Evolutionary conservation across 2,797 vertebrate genomes (phyloP), one percentile per base, ranked within the genome.

Genomic region (Taenioides sp.): DNA sequence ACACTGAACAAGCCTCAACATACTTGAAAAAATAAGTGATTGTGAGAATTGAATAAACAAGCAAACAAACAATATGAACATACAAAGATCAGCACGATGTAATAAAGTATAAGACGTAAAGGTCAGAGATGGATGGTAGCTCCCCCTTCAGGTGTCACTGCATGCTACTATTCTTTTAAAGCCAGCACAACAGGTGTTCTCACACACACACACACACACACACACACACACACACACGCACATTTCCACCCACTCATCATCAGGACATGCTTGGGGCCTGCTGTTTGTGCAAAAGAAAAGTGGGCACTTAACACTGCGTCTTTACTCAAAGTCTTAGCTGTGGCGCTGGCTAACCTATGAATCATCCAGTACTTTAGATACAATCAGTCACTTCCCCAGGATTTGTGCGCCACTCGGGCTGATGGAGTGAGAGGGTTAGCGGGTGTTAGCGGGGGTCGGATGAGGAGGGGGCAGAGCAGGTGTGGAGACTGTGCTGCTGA

Each of bases 251-350:
- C 37, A 58, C 34, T 17, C n/a, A 43, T 40, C 67, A 37, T 58
- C 67, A 69, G 55, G 67, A 58, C 20, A 17, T 6, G 43, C n/a
- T 40, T 27, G 25, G 7, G 16, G 28, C 10, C 12, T 62, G 60
- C 25, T 52, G 64, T 27, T 18, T 37, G n/a, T 72, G 34, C 59
- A 59, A 65, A 28, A 62, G 50, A 61, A 28, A 70, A 27, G 16
- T 57, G 47, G 60, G 34, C 28, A n/a, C 40, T 67, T 73, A 40
- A 34, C 52, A 63, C 34, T 20, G 34, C 55, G 60, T 50, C 22
- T 64, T 63, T 55, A 64, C 18, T 60, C 43, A 37, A 78, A 70
- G 43, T 37, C 14, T 79, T 54, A 49, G 34, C 31, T 27, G 23
- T 4, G 68, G 49, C 49, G 25, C 9, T 9, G 43, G 18, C 37